Percentiles rank a stretch among this genome's conserved stretches.
phyloP scores from a whole-genome alignment of 1,140 invertebrate genomes.

The Lasioglossum baleicum region DNA sequence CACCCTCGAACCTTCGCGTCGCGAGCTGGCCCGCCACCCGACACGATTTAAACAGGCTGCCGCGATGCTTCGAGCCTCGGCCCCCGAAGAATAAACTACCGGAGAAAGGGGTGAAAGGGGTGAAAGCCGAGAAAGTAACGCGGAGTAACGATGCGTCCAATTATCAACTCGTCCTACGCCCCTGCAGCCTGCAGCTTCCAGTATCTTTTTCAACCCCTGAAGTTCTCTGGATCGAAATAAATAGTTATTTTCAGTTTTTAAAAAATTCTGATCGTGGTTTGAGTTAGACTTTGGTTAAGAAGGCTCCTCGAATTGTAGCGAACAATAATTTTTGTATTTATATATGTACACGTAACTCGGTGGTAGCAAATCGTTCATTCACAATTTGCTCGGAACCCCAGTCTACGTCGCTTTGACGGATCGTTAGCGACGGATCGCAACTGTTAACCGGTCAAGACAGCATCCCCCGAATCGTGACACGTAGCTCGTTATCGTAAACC shows the following conservation, averaged over 20 bases:
- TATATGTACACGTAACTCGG: no score
- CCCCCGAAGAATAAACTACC: conserved; percentile 33
- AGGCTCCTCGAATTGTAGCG: no score
- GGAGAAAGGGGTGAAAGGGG: not conserved
- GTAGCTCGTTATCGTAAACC: conserved; percentile 55
- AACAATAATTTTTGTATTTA: no score
- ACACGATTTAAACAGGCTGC: conserved; percentile 53
- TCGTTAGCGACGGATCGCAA: conserved; percentile 41
- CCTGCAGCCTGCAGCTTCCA: conserved; percentile 16
- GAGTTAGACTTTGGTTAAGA: no score
- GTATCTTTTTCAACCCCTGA: conserved; percentile 26
- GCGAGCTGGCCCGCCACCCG: conserved; percentile 23
- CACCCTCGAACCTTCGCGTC: not conserved
- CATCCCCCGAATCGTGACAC: conserved; percentile 16
- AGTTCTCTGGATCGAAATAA: no score
- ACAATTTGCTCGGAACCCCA: conserved; percentile 4
- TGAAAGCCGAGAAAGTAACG: conserved; percentile 38
- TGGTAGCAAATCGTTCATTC: no score
- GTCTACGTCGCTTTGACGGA: conserved; percentile 31
- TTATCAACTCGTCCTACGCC: conserved; percentile 65
- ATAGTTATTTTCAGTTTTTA: no score
- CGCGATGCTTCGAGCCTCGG: conserved; percentile 46
- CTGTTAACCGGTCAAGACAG: not conserved
- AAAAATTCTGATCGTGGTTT: no score
- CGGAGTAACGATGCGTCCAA: conserved; percentile 71